These are phyloP conservation scores for Porites lutea DNA, from an alignment of 64 coral and sea anemone species.

Conservation along the genomic window DNA sequence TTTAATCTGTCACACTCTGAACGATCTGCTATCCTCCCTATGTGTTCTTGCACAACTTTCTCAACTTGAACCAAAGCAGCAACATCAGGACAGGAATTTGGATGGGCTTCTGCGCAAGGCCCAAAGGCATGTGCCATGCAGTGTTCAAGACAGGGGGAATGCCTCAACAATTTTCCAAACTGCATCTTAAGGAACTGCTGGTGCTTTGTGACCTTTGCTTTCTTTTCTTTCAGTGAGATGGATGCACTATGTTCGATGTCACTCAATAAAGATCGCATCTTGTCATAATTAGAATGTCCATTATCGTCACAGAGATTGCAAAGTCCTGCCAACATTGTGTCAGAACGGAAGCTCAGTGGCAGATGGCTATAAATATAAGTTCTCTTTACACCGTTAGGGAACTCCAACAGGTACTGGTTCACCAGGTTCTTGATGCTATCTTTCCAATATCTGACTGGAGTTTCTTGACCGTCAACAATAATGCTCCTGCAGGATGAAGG, in stretches of 20 bases:
- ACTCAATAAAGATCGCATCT: background rate
- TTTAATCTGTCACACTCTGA: background rate
- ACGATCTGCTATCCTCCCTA: background rate
- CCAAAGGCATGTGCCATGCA: slow-evolving; percentile 25
- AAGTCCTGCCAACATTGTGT: slow-evolving; percentile 47
- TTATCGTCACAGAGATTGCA: slow-evolving; percentile 32
- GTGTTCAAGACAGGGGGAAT: slow-evolving; percentile 1
- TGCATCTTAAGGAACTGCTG: background rate
- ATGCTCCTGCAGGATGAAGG: slow-evolving; percentile 16
- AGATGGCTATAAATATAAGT: slow-evolving; percentile 37
- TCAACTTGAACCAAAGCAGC: background rate
- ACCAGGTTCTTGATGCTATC: background rate
- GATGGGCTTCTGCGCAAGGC: background rate
- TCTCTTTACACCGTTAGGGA: slow-evolving; percentile 29
- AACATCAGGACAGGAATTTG: background rate
- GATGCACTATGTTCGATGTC: background rate
- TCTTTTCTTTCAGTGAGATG: background rate
- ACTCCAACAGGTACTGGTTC: slow-evolving; percentile 22
- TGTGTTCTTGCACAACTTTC: background rate
- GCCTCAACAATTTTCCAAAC: background rate
- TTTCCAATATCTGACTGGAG: slow-evolving; percentile 8
- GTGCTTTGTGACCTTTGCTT: background rate
- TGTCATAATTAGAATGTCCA: background rate
- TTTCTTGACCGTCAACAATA: background rate
- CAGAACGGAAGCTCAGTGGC: slow-evolving; percentile 23